Conservation (phyloP, 2,888 invertebrate species). For the Carcina quercana region DNA sequence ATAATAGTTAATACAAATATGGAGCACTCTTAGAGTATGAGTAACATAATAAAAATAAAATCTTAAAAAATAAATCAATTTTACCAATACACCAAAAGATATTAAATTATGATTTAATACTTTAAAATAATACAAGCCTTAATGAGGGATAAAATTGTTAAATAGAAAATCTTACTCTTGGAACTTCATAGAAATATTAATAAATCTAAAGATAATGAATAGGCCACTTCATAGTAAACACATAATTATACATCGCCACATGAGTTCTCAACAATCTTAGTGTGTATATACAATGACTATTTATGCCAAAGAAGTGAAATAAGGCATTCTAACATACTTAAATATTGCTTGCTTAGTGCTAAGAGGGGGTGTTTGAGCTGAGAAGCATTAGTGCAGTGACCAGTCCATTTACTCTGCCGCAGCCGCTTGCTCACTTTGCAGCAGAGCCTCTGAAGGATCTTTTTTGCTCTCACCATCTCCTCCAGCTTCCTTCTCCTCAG, state of each 20-base stretch:
- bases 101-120: conserved; percentile 49
- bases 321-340: conserved; percentile 51
- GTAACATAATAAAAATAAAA: conserved; percentile 25
- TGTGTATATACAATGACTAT: conserved; percentile 64
- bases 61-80: conserved; percentile 17
- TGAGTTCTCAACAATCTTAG: conserved; percentile 52
- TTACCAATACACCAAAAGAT: conserved; percentile 25
- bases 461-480: conserved; percentile 38
- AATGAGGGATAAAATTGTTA: conserved; percentile 48
- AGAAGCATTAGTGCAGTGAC: conserved; percentile 35
- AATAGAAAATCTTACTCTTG: conserved; percentile 54
- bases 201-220: conserved; percentile 42
- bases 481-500: conserved; percentile 44
- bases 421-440: conserved; percentile 56
- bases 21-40: conserved; percentile 18
- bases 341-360: conserved; percentile 66
- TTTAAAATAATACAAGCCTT: conserved; percentile 64
- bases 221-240: conserved; percentile 58
- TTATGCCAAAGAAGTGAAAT: conserved; percentile 52
- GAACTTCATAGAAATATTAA: conserved; percentile 52
- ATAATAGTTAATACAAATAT: conserved; percentile 9
- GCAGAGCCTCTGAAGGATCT: conserved; percentile 55
- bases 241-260: conserved; percentile 45
- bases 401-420: conserved; percentile 43
- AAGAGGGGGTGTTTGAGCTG: conserved; percentile 57